Evolutionary conservation across 2,797 vertebrate species (phyloP).

Genomic region (Perodicticus potto): DNA sequence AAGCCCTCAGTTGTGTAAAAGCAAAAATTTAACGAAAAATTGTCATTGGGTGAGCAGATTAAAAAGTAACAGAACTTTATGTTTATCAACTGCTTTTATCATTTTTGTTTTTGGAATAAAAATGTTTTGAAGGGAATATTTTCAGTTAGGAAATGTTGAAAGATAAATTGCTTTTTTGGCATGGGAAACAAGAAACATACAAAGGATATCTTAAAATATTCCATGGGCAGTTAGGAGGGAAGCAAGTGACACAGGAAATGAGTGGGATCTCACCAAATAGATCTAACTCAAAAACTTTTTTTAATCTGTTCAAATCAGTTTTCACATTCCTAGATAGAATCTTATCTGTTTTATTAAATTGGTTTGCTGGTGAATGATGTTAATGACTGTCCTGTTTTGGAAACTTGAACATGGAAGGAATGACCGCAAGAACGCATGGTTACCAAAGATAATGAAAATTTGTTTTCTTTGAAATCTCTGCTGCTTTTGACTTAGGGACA

Average conservation of each 20-base stretch:
- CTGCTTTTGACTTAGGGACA: background rate
- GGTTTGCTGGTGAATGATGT: background rate
- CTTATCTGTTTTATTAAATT: conserved; percentile 21
- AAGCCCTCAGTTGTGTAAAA: background rate
- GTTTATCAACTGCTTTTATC: conserved; percentile 3
- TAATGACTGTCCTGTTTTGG: background rate
- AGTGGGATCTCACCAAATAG: background rate
- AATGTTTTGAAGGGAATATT: conserved; percentile 11
- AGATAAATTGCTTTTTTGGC: background rate
- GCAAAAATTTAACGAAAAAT: background rate
- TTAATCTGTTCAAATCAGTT: background rate
- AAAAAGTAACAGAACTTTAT: background rate
- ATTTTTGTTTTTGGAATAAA: conserved; percentile 35
- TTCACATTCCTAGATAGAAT: background rate
- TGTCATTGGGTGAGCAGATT: background rate
- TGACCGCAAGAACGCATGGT: background rate
- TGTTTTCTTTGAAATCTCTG: conserved; percentile 14
- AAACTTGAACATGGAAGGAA: background rate
- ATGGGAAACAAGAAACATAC: background rate
- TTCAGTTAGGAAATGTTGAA: conserved; percentile 29
- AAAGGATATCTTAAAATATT: conserved; percentile 43
- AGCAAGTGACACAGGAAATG: conserved; percentile 24
- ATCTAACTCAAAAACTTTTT: background rate
- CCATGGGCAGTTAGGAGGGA: background rate
- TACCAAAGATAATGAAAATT: background rate